These are phyloP conservation scores for Danio choprae DNA, from an alignment of 2,797 vertebrate genomes.

Conservation along the genomic window DNA sequence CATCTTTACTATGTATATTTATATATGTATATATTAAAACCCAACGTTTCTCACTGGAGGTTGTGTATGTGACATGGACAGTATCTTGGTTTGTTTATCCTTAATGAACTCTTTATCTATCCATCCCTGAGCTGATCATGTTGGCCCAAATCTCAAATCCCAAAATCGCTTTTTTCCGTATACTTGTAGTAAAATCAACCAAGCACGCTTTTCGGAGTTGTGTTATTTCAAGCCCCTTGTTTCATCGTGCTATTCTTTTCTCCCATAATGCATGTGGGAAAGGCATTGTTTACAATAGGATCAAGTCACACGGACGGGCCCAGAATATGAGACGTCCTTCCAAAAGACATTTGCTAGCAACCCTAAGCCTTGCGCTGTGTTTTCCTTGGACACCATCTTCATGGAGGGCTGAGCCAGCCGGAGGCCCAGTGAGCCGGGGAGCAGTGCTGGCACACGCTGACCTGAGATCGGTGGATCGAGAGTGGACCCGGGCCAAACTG, in stretches of 20 bases:
- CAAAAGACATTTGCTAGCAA: slow-evolving; percentile 71
- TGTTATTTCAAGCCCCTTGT: slow-evolving; percentile 2
- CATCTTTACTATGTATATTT: background rate
- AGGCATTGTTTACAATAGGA: slow-evolving; percentile 72
- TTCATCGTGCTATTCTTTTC: slow-evolving; percentile 59
- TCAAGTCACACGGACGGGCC: slow-evolving; percentile 61
- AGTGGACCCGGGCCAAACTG: slow-evolving; percentile 58
- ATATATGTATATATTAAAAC: slow-evolving; percentile 32
- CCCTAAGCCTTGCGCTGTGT: slow-evolving; percentile 70
- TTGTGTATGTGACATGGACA: slow-evolving; percentile 35
- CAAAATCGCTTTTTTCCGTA: slow-evolving; percentile 2
- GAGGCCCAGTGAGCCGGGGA: slow-evolving; percentile 59
- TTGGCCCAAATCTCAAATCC: slow-evolving; percentile 37
- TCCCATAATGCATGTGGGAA: slow-evolving; percentile 70
- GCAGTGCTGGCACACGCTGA: slow-evolving; percentile 59
- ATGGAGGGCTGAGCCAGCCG: slow-evolving; percentile 63
- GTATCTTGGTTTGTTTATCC: slow-evolving; percentile 24
- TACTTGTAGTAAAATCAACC: background rate
- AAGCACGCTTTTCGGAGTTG: slow-evolving; percentile 5
- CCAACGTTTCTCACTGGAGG: slow-evolving; percentile 34
- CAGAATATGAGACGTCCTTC: slow-evolving; percentile 65
- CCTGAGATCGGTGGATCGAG: slow-evolving; percentile 60
- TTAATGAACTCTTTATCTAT: slow-evolving; percentile 30
- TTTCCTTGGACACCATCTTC: slow-evolving; percentile 73
- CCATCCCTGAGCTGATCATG: slow-evolving; percentile 56